phyloP scores from a whole-genome alignment of 2,113 vertebrate genomes.

The Hippopotamus amphibius region DNA sequence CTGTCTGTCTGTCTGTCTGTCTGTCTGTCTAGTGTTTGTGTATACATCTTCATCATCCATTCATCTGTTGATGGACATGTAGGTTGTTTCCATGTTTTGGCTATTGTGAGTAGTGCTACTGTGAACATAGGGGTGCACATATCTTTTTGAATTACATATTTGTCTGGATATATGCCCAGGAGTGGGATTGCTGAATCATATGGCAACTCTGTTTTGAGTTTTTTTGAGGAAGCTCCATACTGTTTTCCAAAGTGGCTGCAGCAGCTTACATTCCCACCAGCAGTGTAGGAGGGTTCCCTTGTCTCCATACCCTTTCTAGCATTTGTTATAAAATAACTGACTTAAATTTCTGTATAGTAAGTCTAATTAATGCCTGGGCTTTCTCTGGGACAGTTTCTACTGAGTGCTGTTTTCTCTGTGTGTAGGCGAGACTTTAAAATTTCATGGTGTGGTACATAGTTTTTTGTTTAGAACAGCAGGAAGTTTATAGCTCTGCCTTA shows the following conservation, averaged over 20 bases:
- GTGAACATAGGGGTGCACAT: background rate
- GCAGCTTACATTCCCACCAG: background rate
- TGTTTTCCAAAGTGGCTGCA: background rate
- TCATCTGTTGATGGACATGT: background rate
- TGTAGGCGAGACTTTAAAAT: background rate
- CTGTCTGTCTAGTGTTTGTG: too few relatives aligned
- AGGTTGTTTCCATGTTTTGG: background rate
- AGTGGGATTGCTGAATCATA: background rate
- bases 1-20: fast-evolving
- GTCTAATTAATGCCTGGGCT: background rate
- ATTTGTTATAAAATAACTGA: background rate
- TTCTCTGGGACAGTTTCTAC: background rate
- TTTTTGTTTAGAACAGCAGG: background rate
- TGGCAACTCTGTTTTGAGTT: background rate
- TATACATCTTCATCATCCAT: background rate
- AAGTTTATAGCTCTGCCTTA: background rate
- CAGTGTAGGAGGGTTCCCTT: background rate
- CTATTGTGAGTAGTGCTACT: background rate
- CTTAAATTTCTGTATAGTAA: background rate
- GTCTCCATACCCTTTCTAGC: background rate
- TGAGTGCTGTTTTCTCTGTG: background rate
- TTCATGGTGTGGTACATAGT: background rate
- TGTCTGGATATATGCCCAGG: background rate
- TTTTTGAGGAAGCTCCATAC: background rate
- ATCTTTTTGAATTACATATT: background rate